Evolutionary conservation across 2,888 invertebrate species (phyloP).

Genomic region (Pollenia angustigena): DNA sequence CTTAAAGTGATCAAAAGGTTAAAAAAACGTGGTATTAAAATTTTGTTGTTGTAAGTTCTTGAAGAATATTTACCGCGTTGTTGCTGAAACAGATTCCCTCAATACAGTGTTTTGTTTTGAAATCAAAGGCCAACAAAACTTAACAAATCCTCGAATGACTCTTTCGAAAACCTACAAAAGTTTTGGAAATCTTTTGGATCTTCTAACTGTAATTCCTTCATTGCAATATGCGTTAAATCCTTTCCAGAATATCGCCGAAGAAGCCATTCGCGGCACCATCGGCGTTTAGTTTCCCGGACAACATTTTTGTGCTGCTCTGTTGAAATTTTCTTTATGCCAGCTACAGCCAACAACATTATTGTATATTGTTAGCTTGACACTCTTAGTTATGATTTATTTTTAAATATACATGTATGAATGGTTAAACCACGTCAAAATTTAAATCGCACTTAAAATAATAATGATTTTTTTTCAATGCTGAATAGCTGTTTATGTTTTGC

Average conservation of each 20-base stretch:
- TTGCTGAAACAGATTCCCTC: background rate
- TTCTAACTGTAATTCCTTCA: background rate
- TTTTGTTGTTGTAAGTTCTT: background rate
- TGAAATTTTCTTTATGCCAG: too few species aligned
- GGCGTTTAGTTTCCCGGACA: too few species aligned
- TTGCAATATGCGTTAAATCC: background rate
- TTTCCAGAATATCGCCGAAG: background rate
- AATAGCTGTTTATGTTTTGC: too few species aligned
- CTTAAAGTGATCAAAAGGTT: background rate
- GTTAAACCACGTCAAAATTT: too few species aligned
- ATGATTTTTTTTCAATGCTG: too few species aligned
- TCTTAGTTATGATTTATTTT: too few species aligned
- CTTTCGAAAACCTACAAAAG: conserved; percentile 10
- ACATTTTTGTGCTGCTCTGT: too few species aligned
- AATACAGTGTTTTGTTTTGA: background rate
- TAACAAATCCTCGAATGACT: background rate
- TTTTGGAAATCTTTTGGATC: conserved; percentile 1
- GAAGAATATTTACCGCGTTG: background rate
- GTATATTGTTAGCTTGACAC: too few species aligned
- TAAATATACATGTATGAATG: too few species aligned
- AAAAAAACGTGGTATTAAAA: background rate
- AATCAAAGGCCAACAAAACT: conserved; percentile 1
- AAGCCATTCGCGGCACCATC: conserved; percentile 6
- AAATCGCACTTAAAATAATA: too few species aligned
- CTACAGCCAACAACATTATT: too few species aligned